phyloP scores from a whole-genome alignment of 2,113 vertebrate species.

The Xyrauchen texanus region DNA sequence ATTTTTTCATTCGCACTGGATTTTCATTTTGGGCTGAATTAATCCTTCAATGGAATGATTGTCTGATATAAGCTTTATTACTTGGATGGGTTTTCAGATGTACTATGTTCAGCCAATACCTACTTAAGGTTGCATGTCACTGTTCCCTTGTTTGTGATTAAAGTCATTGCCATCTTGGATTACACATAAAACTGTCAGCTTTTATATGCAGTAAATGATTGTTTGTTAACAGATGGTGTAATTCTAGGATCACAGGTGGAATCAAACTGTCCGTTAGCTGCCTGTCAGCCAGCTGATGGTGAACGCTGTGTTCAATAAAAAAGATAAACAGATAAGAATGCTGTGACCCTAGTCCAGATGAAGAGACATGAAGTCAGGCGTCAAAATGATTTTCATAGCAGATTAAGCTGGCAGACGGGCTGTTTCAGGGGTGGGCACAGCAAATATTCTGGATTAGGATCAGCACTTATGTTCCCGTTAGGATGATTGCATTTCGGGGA shows the following conservation, averaged over 20 bases:
- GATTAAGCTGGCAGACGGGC: constrained; percentile 53
- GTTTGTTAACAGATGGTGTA: constrained; percentile 60
- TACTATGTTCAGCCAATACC: not conserved
- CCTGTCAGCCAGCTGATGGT: constrained; percentile 43
- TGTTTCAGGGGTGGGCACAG: constrained; percentile 55
- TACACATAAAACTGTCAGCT: constrained; percentile 46
- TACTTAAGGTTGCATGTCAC: not conserved
- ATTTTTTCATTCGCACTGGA: too few species aligned
- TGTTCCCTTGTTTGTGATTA: not conserved
- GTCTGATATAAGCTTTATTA: too few species aligned
- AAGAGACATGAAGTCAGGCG: constrained; percentile 31
- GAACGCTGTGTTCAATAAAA: constrained; percentile 32
- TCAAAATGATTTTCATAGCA: constrained; percentile 50
- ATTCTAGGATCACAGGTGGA: constrained; percentile 61
- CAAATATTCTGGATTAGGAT: constrained; percentile 78
- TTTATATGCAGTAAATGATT: constrained; percentile 41
- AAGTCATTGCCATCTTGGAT: not conserved
- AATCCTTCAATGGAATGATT: too few species aligned
- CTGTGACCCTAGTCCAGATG: constrained; percentile 49
- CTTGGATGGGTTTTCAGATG: not conserved
- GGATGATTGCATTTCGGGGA: constrained; percentile 76
- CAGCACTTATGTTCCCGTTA: constrained; percentile 70
- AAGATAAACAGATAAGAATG: constrained; percentile 13
- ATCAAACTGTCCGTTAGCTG: constrained; percentile 16
- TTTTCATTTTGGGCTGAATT: too few species aligned